A percentile compares a stretch with the other conserved stretches of the same genome.
phyloP scores from a whole-genome alignment of 2,113 vertebrate species.

The Zosterops borbonicus region DNA sequence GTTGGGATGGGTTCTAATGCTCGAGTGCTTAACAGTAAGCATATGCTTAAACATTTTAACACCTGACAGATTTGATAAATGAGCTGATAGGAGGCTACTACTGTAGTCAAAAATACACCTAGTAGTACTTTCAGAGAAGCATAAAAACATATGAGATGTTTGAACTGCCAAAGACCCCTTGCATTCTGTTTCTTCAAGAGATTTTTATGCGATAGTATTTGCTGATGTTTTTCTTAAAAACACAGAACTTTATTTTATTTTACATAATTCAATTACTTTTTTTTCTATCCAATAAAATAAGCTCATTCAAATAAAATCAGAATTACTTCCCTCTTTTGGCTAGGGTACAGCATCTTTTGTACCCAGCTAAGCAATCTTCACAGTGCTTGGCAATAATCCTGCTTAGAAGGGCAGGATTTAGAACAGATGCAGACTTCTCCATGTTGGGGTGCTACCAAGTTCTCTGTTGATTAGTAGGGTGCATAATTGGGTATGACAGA shows the following conservation, averaged over 20 bases:
- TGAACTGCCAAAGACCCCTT: not conserved
- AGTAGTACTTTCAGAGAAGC: not conserved
- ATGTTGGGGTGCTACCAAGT: conserved; percentile 60
- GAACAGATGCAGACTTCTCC: conserved; percentile 71
- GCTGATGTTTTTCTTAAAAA: conserved; percentile 33
- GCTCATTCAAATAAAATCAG: conserved; percentile 52
- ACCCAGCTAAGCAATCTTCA: conserved; percentile 77
- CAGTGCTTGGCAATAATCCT: conserved; percentile 64
- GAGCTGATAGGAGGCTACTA: not conserved
- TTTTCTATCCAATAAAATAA: conserved; percentile 41
- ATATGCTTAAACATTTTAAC: conserved; percentile 32
- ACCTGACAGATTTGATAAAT: conserved; percentile 43
- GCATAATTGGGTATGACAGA: conserved; percentile 70
- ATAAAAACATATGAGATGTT: not conserved
- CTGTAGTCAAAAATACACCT: not conserved
- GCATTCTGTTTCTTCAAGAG: not conserved
- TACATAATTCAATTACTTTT: conserved; percentile 53
- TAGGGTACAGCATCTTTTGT: conserved; percentile 71
- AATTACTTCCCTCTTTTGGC: conserved; percentile 52
- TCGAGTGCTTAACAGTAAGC: conserved; percentile 12
- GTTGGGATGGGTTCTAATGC: not conserved
- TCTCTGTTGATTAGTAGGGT: conserved; percentile 72
- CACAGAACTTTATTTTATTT: conserved; percentile 35
- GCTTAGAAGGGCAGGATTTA: conserved; percentile 69
- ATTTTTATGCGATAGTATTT: not conserved